A percentile compares a stretch with the other conserved stretches of the same genome.
phyloP scores from a whole-genome alignment of 2,888 invertebrate genomes.

The Nipponacmea schrenckii region DNA sequence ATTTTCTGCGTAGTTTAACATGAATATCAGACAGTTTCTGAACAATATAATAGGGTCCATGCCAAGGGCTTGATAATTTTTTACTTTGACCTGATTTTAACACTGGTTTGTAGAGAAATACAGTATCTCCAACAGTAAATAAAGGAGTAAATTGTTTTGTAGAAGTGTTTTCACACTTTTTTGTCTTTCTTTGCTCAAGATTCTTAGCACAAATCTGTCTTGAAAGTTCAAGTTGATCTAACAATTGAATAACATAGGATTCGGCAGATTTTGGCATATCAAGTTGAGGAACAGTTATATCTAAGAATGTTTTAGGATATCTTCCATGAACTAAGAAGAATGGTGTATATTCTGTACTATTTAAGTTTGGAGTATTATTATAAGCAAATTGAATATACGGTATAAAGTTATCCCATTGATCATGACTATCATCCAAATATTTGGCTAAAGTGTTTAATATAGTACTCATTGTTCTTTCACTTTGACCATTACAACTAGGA shows the following conservation, averaged over 20 bases:
- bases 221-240: neutral
- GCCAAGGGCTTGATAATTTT: neutral
- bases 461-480: neutral
- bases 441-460: neutral
- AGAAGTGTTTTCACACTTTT: neutral
- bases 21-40: neutral
- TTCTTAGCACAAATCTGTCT: neutral
- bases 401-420: neutral
- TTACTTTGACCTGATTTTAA: neutral
- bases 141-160: neutral
- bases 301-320: neutral
- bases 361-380: neutral
- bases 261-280: neutral
- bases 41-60: neutral
- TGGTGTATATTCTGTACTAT: neutral
- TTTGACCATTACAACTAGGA: conserved; percentile 17
- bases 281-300: neutral
- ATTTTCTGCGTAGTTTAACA: neutral
- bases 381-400: neutral
- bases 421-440: neutral
- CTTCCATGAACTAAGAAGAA: neutral
- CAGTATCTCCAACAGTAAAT: neutral
- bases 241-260: neutral
- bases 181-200: neutral
- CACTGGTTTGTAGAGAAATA: neutral